phyloP scores from a whole-genome alignment of 1,140 invertebrate genomes.

The Campoletis sonorensis region DNA sequence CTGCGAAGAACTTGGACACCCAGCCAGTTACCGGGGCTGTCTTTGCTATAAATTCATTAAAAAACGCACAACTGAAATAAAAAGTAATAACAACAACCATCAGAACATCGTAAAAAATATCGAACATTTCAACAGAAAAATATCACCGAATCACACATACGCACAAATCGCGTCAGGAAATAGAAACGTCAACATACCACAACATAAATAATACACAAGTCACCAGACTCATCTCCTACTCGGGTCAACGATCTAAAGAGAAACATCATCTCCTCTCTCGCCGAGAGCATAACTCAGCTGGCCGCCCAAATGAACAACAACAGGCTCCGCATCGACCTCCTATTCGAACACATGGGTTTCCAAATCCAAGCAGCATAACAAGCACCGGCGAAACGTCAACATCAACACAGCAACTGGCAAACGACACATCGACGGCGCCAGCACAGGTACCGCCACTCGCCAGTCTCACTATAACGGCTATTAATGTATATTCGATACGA shows the following conservation, averaged over 20 bases:
- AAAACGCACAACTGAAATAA: neutral
- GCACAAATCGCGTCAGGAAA: neutral
- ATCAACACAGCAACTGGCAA: neutral
- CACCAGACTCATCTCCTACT: neutral
- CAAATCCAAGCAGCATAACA: neutral
- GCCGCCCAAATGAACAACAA: neutral
- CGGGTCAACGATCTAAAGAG: neutral
- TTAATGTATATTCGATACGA: neutral
- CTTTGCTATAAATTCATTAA: neutral
- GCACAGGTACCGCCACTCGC: too few species aligned
- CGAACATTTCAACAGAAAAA: neutral
- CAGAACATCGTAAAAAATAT: neutral
- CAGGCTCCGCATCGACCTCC: neutral
- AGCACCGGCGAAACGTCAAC: neutral
- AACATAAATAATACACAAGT: neutral
- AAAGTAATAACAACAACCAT: neutral
- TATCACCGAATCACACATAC: neutral
- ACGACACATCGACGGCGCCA: neutral
- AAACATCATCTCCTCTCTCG: neutral
- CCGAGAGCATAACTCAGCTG: neutral
- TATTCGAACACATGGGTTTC: neutral
- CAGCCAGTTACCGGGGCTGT: slow-evolving; percentile 36
- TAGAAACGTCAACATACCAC: neutral
- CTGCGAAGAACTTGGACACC: slow-evolving; percentile 47
- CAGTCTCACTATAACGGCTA: neutral